phyloP scores from a whole-genome alignment of 2,888 invertebrate species.

The Eupeodes luniger region DNA sequence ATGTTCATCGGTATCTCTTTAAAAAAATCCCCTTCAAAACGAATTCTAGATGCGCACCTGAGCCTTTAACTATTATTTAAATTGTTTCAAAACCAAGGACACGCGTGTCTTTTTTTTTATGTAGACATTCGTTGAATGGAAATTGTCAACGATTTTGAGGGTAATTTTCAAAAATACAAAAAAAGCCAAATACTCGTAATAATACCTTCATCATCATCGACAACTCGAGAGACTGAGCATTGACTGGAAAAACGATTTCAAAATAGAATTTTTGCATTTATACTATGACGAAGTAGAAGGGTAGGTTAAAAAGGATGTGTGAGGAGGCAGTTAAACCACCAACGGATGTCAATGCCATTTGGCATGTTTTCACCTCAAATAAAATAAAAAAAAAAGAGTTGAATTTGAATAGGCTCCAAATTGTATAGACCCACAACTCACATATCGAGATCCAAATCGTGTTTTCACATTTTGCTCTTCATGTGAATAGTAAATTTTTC shows the following conservation, averaged over 20 bases:
- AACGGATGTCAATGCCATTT: slow-evolving; percentile 49
- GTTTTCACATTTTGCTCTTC: slow-evolving; percentile 8
- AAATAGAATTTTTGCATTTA: slow-evolving; percentile 43
- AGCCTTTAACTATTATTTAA: not conserved
- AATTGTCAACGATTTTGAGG: slow-evolving; percentile 41
- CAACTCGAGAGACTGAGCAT: not conserved
- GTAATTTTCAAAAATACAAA: slow-evolving; percentile 40
- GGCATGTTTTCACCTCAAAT: slow-evolving; percentile 48
- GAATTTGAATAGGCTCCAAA: slow-evolving; percentile 67
- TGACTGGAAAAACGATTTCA: slow-evolving; percentile 47
- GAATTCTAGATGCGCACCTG: not conserved
- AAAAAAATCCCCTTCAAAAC: too few species aligned
- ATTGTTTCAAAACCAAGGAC: slow-evolving; percentile 17
- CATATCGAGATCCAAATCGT: slow-evolving; percentile 13
- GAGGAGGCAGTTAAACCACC: slow-evolving; percentile 10
- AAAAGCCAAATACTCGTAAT: slow-evolving; percentile 3
- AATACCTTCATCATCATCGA: not conserved
- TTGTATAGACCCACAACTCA: slow-evolving; percentile 47
- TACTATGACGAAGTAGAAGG: not conserved
- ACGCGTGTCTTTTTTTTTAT: slow-evolving; percentile 13
- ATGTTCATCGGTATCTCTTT: too few species aligned
- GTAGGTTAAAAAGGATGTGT: not conserved
- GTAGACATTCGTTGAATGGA: slow-evolving; percentile 37
- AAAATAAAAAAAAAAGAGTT: slow-evolving; percentile 10
- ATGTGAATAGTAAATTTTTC: slow-evolving; percentile 23